Conservation (phyloP, 1,140 invertebrate genomes). For the Pseudomyrmex sp. region DNA sequence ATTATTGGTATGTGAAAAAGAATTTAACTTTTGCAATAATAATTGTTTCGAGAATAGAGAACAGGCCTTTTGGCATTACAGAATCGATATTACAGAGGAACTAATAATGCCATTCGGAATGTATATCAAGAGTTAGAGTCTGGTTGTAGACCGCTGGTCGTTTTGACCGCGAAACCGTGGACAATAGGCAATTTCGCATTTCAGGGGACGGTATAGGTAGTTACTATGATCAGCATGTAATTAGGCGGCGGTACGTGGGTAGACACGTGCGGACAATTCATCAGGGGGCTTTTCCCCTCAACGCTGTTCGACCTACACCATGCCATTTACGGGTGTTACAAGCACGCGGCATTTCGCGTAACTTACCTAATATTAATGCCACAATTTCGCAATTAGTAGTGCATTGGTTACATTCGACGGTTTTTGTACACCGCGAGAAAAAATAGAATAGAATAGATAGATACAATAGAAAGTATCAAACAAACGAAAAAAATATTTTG, state of each 20-base stretch:
- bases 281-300: constrained; percentile 80
- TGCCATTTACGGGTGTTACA: constrained; percentile 81
- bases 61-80: neutral
- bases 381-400: constrained; percentile 76
- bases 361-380: constrained; percentile 76
- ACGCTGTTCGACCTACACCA: constrained; percentile 74
- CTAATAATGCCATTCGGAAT: constrained; percentile 62
- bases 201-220: constrained; percentile 80
- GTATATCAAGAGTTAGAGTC: constrained; percentile 65
- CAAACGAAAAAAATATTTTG: neutral
- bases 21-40: neutral
- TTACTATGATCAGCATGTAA: constrained; percentile 84
- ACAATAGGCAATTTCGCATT: constrained; percentile 82
- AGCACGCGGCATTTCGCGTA: constrained; percentile 77
- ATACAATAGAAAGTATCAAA: neutral
- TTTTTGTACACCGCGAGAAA: constrained; percentile 39
- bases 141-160: constrained; percentile 64
- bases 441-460: too few relatives aligned
- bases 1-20: neutral
- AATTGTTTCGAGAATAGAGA: neutral
- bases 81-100: constrained; percentile 7
- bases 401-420: constrained; percentile 74
- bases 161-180: constrained; percentile 79
- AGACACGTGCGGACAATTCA: constrained; percentile 85
- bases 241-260: constrained; percentile 82